Conservation (phyloP, 2,113 vertebrate species). For the Xenopus borealis region DNA sequence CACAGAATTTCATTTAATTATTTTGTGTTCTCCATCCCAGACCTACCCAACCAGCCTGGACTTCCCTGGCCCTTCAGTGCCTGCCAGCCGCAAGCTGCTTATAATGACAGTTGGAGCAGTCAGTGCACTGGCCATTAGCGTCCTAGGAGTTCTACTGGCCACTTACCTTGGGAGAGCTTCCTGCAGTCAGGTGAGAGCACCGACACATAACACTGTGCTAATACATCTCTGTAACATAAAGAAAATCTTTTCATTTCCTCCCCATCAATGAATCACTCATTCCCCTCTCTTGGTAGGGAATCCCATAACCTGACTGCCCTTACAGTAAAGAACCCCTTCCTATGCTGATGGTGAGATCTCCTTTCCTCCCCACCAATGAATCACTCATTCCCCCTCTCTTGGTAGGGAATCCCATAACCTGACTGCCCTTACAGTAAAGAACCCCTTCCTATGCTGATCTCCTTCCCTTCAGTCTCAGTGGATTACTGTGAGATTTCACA, state of each 20-base stretch:
- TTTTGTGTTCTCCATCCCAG: conserved; percentile 11
- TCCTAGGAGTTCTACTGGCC: conserved; percentile 46
- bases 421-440: no score
- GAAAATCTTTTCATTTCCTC: no score
- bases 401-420: not conserved
- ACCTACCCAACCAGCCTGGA: conserved; percentile 30
- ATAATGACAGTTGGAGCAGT: conserved; percentile 42
- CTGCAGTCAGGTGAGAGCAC: conserved; percentile 40
- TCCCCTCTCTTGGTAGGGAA: not conserved
- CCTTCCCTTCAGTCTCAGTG: no score
- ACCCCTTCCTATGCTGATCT: no score
- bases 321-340: no score
- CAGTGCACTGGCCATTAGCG: conserved; percentile 14
- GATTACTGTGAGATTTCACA: no score
- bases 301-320: not conserved
- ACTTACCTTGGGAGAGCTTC: conserved; percentile 33
- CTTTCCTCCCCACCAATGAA: not conserved
- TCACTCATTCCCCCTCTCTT: not conserved
- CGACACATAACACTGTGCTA: not conserved
- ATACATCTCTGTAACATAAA: no score
- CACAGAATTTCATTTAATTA: no score
- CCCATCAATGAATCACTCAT: not conserved
- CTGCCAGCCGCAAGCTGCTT: conserved; percentile 31
- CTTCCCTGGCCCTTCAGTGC: not conserved
- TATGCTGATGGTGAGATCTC: no score